Conservation (phyloP, 37 sponge, comb jelly and placozoan species). For the Haliclona indistincta region DNA sequence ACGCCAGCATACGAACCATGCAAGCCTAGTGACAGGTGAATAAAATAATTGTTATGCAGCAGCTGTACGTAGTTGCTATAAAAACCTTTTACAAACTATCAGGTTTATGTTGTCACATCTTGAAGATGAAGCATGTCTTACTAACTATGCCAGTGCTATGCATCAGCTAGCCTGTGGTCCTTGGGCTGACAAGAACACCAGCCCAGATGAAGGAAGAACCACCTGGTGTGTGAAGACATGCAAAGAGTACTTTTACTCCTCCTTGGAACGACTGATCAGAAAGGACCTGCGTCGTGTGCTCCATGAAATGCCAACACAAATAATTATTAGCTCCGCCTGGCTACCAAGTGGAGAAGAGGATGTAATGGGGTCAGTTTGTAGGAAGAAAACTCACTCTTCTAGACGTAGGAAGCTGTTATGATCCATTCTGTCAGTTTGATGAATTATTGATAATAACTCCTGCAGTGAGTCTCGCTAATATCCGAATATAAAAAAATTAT, state of each 20-base stretch:
- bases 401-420: conserved; percentile 90
- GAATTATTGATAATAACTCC: conserved; percentile 70
- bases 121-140: conserved; percentile 15
- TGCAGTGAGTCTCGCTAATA: conserved; percentile 74
- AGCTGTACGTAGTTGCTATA: conserved; percentile 5
- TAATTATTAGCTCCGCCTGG: background rate
- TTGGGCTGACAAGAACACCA: conserved; percentile 50
- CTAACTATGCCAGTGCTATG: conserved; percentile 64
- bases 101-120: conserved; percentile 60
- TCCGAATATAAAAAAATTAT: too few relatives aligned
- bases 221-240: conserved; percentile 60
- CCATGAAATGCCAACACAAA: conserved; percentile 31
- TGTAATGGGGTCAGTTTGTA: background rate
- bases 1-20: conserved; percentile 22
- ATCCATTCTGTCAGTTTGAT: conserved; percentile 55
- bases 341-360: conserved; percentile 26
- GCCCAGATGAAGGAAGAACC: conserved; percentile 48
- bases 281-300: conserved; percentile 60
- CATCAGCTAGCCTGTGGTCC: conserved; percentile 41
- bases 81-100: too few relatives aligned
- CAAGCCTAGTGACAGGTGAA: conserved; percentile 18
- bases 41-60: background rate
- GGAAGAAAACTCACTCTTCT: conserved; percentile 21
- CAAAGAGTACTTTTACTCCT: conserved; percentile 48
- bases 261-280: conserved; percentile 32